Evolutionary conservation across 1,140 invertebrate species (phyloP).

Genomic region (Archivesica marissinica): DNA sequence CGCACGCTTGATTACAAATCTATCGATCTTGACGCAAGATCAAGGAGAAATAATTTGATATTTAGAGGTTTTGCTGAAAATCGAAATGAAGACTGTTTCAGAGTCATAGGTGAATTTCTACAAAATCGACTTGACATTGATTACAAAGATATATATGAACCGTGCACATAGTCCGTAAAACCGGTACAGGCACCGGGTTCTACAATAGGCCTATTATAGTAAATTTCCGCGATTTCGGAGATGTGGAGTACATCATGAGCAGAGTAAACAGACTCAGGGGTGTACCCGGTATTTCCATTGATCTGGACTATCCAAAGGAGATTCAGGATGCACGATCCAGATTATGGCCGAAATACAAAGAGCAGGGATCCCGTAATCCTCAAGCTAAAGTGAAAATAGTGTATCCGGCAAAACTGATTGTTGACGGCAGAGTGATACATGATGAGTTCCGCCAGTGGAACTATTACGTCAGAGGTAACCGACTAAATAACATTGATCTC

Average conservation of each 20-base stretch:
- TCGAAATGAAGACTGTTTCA: conserved; percentile 20
- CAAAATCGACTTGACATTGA: conserved; percentile 11
- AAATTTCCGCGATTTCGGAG: conserved; percentile 34
- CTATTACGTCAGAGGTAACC: neutral
- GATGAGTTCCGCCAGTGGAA: conserved; percentile 6
- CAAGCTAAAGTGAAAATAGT: neutral
- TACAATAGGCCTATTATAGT: conserved; percentile 36
- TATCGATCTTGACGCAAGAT: conserved; percentile 34
- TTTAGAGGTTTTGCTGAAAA: conserved; percentile 44
- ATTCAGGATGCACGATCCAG: conserved; percentile 36
- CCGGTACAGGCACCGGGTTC: neutral
- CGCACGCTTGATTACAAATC: conserved; percentile 35
- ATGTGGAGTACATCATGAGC: conserved; percentile 25
- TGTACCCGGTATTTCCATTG: conserved; percentile 18
- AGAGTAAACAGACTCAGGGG: conserved; percentile 4
- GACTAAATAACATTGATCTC: neutral
- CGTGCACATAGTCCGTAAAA: conserved; percentile 16
- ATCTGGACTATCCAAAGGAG: conserved; percentile 37
- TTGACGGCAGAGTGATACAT: neutral
- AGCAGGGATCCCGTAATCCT: neutral
- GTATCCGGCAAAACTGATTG: neutral
- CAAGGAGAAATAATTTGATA: conserved; percentile 51
- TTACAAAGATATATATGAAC: conserved; percentile 13
- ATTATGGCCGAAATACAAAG: conserved; percentile 28
- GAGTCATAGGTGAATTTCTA: conserved; percentile 10